Conservation (phyloP, 1,140 invertebrate species). For the Eriosoma lanigerum region DNA sequence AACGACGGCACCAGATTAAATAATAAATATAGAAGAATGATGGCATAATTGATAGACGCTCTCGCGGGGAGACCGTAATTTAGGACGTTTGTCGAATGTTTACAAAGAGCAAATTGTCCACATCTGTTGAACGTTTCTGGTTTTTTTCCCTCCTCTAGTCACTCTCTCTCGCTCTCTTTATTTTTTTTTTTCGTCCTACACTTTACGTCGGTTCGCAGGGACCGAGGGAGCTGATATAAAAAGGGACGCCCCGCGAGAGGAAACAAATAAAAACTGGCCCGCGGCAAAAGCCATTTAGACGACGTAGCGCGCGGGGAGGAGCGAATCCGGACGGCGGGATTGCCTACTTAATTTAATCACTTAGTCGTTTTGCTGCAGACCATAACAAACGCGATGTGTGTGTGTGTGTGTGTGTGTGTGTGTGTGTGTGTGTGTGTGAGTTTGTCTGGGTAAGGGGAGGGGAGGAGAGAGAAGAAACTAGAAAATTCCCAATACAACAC, state of each 20-base stretch:
- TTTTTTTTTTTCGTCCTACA: too few relatives aligned
- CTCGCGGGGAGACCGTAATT: slow-evolving; percentile 28
- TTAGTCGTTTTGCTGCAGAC: slow-evolving; percentile 26
- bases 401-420: too few relatives aligned
- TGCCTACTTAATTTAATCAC: slow-evolving; percentile 52
- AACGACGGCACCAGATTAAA: slow-evolving; percentile 19
- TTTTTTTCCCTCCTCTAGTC: background rate
- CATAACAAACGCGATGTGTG: slow-evolving; percentile 17
- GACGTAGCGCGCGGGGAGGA: background rate
- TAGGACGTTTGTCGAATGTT: slow-evolving; percentile 49
- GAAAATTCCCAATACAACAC: slow-evolving; percentile 22
- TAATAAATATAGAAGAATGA: slow-evolving; percentile 20
- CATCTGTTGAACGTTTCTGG: slow-evolving; percentile 47
- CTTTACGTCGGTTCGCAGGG: too few relatives aligned
- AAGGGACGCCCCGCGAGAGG: slow-evolving; percentile 44
- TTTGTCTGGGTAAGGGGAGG: too few relatives aligned
- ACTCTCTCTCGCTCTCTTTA: too few relatives aligned
- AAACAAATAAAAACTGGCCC: background rate
- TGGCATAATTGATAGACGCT: slow-evolving; percentile 50
- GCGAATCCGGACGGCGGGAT: slow-evolving; percentile 45
- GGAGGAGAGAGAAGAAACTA: background rate
- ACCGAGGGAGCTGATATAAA: slow-evolving; percentile 41
- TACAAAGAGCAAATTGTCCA: slow-evolving; percentile 50
- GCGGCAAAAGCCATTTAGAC: slow-evolving; percentile 46
- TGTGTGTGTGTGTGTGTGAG: too few relatives aligned